Base-by-base conservation (phyloP, 2,113 vertebrate genomes). In the Notothenia coriiceps region DNA sequence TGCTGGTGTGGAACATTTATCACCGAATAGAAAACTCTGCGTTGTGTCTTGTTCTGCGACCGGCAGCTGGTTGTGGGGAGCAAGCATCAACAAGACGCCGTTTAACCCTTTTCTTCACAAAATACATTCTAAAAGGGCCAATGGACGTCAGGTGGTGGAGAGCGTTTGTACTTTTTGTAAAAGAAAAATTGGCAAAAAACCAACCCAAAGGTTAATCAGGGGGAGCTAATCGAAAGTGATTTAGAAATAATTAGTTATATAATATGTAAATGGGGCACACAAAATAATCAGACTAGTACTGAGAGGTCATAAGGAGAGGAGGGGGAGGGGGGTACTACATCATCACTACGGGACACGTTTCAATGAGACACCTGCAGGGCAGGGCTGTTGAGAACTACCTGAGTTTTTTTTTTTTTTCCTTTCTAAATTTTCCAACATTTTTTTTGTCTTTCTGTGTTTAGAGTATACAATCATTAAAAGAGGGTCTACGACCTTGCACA, bases 381-480 rank as follows among this genome's bases (percentile, higher is more conserved):
- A 90, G 91, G 93, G 93, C 94, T 92, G 89, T 90, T 77, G 83
- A 96, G 92, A 94, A 95, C 96, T 96, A 97, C 97, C 97, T 98
- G 97, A 98, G 97, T 96, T 97, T 77, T 61, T 46, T 55, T 85
- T 88, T 84, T 85, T 83, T 85, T 85, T 85, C 63, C 59, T 84
- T 88, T 90, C 81, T 83, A 75, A 77, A 71, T 76, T 88, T 86
- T 90, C 77, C 65, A 77, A 78, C 66, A 11, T 60, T 55, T 86
- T 80, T 81, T 70, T 18, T 2, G n/a, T 64, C 11, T 12, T 72
- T 73, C 22, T 78, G 85, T 81, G 93, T 94, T 85, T 94, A 91
- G 93, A 91, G 93, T 95, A 96, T 96, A 97, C 97, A 96, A 97
- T 98, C 96, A 96, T 95, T 79, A 95, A 95, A 94, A 95, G 92